Percentiles rank a stretch among this genome's conserved stretches.
phyloP scores from a whole-genome alignment of 2,888 invertebrate species.

The Cantharis nigra region DNA sequence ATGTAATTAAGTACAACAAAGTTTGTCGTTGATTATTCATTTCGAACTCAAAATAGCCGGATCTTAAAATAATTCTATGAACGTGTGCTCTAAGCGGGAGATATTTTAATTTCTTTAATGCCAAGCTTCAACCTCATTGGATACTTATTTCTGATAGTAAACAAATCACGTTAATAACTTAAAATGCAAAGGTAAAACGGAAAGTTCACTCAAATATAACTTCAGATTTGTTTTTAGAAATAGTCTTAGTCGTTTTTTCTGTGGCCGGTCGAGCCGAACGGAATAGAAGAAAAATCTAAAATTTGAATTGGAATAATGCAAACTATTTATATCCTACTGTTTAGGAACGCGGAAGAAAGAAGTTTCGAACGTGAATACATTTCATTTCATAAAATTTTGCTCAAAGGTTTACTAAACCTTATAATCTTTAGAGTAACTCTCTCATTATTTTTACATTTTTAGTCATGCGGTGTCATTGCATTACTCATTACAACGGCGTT shows the following conservation, averaged over 20 bases:
- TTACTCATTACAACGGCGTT: neutral
- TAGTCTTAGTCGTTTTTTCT: neutral
- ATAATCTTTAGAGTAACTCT: neutral
- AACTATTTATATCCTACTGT: neutral
- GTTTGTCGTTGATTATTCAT: conserved; percentile 13
- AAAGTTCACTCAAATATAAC: neutral
- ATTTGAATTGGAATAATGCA: neutral
- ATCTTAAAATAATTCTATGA: conserved; percentile 44
- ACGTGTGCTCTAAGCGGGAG: conserved; percentile 26
- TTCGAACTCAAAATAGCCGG: conserved; percentile 38
- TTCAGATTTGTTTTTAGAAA: neutral
- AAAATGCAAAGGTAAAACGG: neutral
- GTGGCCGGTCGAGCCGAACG: neutral
- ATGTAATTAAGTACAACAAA: neutral
- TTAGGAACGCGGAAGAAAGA: neutral
- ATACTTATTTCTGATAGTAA: conserved; percentile 20
- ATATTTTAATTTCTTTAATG: conserved; percentile 23
- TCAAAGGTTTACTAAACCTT: neutral
- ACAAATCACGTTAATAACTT: conserved; percentile 9
- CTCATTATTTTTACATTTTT: neutral
- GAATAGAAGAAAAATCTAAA: neutral
- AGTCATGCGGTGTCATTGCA: neutral
- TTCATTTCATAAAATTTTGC: neutral
- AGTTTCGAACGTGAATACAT: neutral
- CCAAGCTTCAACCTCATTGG: conserved; percentile 12